These are phyloP conservation scores for Automeris io DNA, from an alignment of 2,888 invertebrate species.

Conservation along the genomic window DNA sequence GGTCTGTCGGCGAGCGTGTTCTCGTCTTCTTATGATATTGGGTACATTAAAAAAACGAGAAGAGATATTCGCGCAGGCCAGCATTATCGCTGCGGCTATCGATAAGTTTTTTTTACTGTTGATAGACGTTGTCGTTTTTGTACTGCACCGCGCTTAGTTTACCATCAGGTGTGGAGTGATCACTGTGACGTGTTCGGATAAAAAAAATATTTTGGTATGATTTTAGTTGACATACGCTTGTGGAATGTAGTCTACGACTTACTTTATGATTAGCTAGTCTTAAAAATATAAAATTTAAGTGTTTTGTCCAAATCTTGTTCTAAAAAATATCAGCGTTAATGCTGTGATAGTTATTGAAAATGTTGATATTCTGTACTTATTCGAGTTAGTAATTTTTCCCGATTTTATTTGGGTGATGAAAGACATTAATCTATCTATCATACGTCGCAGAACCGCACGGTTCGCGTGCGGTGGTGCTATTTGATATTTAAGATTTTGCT, in stretches of 20 bases:
- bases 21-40: too few relatives aligned
- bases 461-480: slow-evolving; percentile 9
- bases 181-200: too few relatives aligned
- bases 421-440: slow-evolving; percentile 8
- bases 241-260: not conserved
- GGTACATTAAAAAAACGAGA: too few relatives aligned
- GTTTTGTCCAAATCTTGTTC: slow-evolving; percentile 42
- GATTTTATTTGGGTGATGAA: slow-evolving; percentile 13
- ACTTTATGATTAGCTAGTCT: slow-evolving; percentile 45
- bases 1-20: too few relatives aligned
- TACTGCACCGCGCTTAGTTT: too few relatives aligned
- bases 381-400: slow-evolving; percentile 18
- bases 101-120: too few relatives aligned
- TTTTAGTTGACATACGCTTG: too few relatives aligned
- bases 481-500: not conserved
- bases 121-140: too few relatives aligned
- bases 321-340: slow-evolving; percentile 38
- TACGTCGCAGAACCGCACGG: not conserved
- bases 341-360: slow-evolving; percentile 44
- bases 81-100: too few relatives aligned
- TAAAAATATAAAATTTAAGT: slow-evolving; percentile 37
- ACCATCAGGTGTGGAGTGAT: too few relatives aligned
- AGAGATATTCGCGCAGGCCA: too few relatives aligned
- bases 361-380: slow-evolving; percentile 44
- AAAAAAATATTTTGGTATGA: too few relatives aligned